Evolutionary conservation across 2,797 vertebrate species (phyloP).

Genomic region (Erpetoichthys calabaricus): DNA sequence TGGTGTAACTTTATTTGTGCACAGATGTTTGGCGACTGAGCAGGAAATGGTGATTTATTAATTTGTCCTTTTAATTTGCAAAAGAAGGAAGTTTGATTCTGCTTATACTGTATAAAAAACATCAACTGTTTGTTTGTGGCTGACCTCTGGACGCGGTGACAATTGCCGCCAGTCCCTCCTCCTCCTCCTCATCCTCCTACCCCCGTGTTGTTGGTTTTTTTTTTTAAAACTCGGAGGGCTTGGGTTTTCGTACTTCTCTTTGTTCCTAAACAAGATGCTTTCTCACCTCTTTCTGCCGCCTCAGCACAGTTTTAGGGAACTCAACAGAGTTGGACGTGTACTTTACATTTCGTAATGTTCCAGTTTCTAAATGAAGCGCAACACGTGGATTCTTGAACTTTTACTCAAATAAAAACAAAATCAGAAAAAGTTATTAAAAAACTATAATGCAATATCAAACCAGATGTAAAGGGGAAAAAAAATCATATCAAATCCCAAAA

Average conservation of each 20-base stretch:
- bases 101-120: conserved; percentile 1
- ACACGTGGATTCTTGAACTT: no score
- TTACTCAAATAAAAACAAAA: no score
- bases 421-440: no score
- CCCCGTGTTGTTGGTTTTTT: no score
- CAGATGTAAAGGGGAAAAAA: no score
- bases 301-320: neutral
- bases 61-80: conserved; percentile 2
- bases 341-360: no score
- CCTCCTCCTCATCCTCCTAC: no score
- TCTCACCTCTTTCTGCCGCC: neutral
- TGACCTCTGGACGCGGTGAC: neutral
- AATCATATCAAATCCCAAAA: no score
- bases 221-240: no score
- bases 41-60: conserved; percentile 2
- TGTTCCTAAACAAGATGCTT: neutral
- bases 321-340: neutral
- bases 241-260: no score
- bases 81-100: neutral
- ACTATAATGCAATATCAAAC: no score
- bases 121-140: neutral
- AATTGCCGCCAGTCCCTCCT: neutral
- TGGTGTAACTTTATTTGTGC: neutral
- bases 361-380: no score
- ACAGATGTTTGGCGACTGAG: conserved; percentile 2